Evolutionary conservation across 2,113 vertebrate species (phyloP).

Genomic region (Oriolus oriolus): DNA sequence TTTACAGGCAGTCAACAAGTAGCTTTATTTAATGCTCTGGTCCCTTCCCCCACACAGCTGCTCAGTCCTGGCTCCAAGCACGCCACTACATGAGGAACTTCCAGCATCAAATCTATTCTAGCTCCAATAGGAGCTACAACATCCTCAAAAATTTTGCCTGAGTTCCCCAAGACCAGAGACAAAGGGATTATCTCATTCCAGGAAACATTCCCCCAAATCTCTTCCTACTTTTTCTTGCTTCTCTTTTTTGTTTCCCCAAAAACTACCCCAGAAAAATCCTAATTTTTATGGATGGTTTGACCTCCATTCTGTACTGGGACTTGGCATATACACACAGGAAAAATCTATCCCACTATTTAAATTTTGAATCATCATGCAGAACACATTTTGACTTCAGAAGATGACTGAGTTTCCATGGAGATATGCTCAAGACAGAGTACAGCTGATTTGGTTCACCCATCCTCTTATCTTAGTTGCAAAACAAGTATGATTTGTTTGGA

Average conservation of each 20-base stretch:
- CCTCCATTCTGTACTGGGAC: background rate
- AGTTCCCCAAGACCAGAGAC: background rate
- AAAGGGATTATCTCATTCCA: background rate
- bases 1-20: constrained; percentile 36
- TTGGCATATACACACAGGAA: background rate
- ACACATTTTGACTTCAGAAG: background rate
- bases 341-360: background rate
- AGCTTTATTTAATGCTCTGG: constrained; percentile 32
- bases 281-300: background rate
- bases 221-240: background rate
- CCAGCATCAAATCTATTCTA: background rate
- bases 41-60: constrained; percentile 46
- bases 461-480: background rate
- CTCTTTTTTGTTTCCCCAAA: background rate
- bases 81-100: background rate
- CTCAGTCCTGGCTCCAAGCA: background rate
- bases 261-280: background rate
- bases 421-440: background rate
- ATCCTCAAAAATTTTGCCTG: background rate
- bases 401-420: constrained; percentile 49
- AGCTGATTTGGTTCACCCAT: constrained; percentile 18
- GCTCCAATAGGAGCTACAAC: background rate
- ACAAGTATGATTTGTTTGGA: background rate
- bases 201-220: background rate
- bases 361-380: background rate